Evolutionary conservation across 2,888 invertebrate species (phyloP).

Genomic region (Leptogaster cylindrica): DNA sequence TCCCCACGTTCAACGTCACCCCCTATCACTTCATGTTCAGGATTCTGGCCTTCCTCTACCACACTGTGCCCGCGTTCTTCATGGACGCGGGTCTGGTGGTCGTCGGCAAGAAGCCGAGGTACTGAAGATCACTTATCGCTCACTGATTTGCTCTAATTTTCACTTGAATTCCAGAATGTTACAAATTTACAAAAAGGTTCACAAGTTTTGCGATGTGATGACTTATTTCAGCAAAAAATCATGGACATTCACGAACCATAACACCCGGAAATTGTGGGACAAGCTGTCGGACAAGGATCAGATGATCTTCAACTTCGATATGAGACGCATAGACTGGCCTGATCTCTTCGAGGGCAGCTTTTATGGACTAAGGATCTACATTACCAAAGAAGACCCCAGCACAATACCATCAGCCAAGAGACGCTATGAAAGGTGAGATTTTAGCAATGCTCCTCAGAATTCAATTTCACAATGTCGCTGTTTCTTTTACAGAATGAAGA

Average conservation of each 20-base stretch:
- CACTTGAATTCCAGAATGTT: slow-evolving; percentile 68
- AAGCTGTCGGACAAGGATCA: slow-evolving; percentile 60
- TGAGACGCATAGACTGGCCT: slow-evolving; percentile 74
- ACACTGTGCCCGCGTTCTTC: slow-evolving; percentile 69
- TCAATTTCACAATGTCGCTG: not conserved
- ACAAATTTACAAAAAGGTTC: slow-evolving; percentile 78
- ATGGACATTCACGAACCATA: slow-evolving; percentile 73
- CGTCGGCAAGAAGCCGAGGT: slow-evolving; percentile 66
- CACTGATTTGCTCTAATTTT: not conserved
- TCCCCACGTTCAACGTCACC: slow-evolving; percentile 65
- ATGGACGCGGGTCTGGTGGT: slow-evolving; percentile 66
- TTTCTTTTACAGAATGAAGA: slow-evolving; percentile 1
- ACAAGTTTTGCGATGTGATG: slow-evolving; percentile 76
- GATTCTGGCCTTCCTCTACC: slow-evolving; percentile 66
- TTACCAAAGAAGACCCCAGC: slow-evolving; percentile 78
- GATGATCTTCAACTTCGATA: slow-evolving; percentile 75
- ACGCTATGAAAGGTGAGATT: slow-evolving; percentile 66
- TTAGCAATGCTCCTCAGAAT: not conserved
- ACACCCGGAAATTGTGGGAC: slow-evolving; percentile 63
- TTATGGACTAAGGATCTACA: slow-evolving; percentile 74
- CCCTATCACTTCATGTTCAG: slow-evolving; percentile 60
- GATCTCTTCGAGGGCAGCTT: slow-evolving; percentile 64
- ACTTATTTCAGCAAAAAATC: slow-evolving; percentile 77
- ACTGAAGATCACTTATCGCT: slow-evolving; percentile 17
- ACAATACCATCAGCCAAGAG: slow-evolving; percentile 70